A percentile compares a stretch with the other conserved stretches of the same genome.
Evolutionary conservation across 2,888 invertebrate species (phyloP).

Genomic region (Ectemnius cavifrons): DNA sequence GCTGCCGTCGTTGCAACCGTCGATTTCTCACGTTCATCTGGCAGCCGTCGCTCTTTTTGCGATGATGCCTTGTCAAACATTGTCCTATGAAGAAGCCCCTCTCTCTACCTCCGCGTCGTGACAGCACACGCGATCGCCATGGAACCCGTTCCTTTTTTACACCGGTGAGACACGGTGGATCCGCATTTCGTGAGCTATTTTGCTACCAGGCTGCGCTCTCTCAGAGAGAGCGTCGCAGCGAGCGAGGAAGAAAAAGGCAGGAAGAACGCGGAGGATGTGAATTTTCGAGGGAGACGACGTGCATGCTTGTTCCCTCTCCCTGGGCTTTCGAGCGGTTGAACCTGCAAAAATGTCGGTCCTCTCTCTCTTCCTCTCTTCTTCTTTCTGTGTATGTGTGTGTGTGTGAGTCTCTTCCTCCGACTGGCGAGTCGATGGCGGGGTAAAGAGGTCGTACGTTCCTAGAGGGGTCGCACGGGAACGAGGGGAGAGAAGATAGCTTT

Average conservation of each 20-base stretch:
- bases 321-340: constrained; percentile 28
- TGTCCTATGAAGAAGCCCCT: too few relatives aligned
- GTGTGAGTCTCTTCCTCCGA: too few relatives aligned
- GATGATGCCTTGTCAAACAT: too few relatives aligned
- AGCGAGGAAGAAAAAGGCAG: constrained; percentile 6
- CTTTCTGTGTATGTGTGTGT: too few relatives aligned
- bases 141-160: too few relatives aligned
- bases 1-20: too few relatives aligned
- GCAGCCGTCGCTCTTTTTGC: too few relatives aligned
- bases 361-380: not conserved
- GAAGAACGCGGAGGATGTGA: constrained; percentile 27
- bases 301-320: not conserved
- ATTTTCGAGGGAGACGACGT: constrained; percentile 45
- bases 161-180: not conserved
- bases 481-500: constrained; percentile 54
- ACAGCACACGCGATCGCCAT: too few relatives aligned
- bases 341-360: constrained; percentile 52
- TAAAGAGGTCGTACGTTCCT: constrained; percentile 43
- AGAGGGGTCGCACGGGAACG: constrained; percentile 42
- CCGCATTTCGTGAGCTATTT: constrained; percentile 3
- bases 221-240: not conserved
- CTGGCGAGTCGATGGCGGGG: constrained; percentile 28
- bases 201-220: not conserved
- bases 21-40: too few relatives aligned
- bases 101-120: too few relatives aligned